Evolutionary conservation across 2,888 invertebrate species (phyloP), one percentile per base, ranked within the genome.

Genomic region (Trichogramma dendrolimi): DNA sequence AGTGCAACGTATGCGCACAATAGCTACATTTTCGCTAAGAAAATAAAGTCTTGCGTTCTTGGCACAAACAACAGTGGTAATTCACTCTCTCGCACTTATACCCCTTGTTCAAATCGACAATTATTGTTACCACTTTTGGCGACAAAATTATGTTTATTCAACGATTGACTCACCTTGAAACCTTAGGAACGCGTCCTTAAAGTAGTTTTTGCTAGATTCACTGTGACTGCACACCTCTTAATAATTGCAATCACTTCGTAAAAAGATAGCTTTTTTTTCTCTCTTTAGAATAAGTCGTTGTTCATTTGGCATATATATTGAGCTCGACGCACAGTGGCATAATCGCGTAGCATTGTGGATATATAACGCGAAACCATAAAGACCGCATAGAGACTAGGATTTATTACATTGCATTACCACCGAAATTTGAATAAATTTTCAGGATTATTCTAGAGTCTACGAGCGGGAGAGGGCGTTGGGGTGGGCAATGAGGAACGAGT

Each of bases 381-480:
- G n/a, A 44, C 40, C 11, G 58, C 38, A 51, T 51, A 46, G 57
- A 8, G 41, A 8, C n/a, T 58, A 42, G 62, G 55, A 65, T 65
- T 65, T 65, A 65, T 60, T 60, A 61, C 46, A 41, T 50, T 53
- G 58, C 52, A 11, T 46, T 46, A 10, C 52, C 55, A 60, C 60
- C 58, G 55, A 65, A 62, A 60, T 62, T 62, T 62, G 65, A 65
- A 65, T 65, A 62, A 62, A 65, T 65, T 65, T 65, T 56, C 52
- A 62, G 62, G 65, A 65, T 62, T 61, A 61, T 59, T 10, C 5
- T 52, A 14, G 55, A 64, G 57, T 59, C 55, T 60, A 55, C 64
- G 61, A 61, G 58, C 51, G 55, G 60, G 27, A 2, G 27, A 27
- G 27, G 27, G 27, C 2, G 27, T 3, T 1, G 27, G 27, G 27